Base-by-base conservation (phyloP, 2,113 vertebrate species). In the Euleptes europaea region DNA sequence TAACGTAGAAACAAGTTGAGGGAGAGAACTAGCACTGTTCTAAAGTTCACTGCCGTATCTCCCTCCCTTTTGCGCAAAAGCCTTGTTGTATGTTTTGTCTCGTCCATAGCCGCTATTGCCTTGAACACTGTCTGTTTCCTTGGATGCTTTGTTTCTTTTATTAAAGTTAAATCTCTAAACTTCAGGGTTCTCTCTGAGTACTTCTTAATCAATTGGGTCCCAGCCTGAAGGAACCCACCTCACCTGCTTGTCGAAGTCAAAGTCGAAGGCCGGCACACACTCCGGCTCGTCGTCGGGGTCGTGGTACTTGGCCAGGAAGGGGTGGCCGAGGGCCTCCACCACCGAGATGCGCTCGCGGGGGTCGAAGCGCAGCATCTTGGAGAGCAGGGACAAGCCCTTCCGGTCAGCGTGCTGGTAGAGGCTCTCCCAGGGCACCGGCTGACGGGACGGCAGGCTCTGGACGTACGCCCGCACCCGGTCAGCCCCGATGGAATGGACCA, bases 201-300 rank as follows among this genome's bases (percentile, higher is more conserved):
- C n/a, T n/a, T n/a, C n/a, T n/a, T n/a, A n/a, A n/a, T n/a, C n/a
- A n/a, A n/a, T n/a, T n/a, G n/a, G n/a, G n/a, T n/a, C n/a, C n/a
- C n/a, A n/a, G n/a, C n/a, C n/a, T n/a, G n/a, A n/a, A n/a, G n/a
- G n/a, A n/a, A n/a, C n/a, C n/a, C n/a, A n/a, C n/a, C n/a, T n/a
- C n/a, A n/a, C n/a, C 35, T 96, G 96, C 0, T 97, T 97, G 82
- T 99, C 98, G 78, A 99, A 99, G 88, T 97, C 97, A 84, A 99
- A 99, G 90, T 99, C 97, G 72, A 99, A 99, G 17, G 98, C 98
- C 0, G 98, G 98, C 15, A 98, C 97, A 10, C 98, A 99, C 60
- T 97, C 96, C 2, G 98, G 98, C 90, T 99, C 98, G 0, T 99
- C 98, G 0, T 98, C 97, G 0, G 96, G 94, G 86, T 99, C 98